A percentile compares a stretch with the other conserved stretches of the same genome.
These are phyloP conservation scores for Odocoileus hemionus DNA, from an alignment of 2,113 vertebrate species.

Conservation along the genomic window DNA sequence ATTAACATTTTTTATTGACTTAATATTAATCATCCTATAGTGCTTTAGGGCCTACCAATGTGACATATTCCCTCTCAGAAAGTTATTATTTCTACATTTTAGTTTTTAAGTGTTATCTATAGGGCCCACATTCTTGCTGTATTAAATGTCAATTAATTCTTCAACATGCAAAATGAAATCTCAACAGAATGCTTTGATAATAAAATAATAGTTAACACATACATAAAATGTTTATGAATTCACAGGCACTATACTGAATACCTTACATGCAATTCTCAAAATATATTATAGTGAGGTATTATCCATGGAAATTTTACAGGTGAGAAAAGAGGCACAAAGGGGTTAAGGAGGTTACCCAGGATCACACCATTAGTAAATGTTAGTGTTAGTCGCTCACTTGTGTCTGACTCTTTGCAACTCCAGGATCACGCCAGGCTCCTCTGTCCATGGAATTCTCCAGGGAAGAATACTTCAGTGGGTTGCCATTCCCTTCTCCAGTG, in stretches of 20 bases:
- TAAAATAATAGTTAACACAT: neutral
- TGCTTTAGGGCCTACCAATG: neutral
- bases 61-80: neutral
- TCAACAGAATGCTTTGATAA: neutral
- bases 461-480: neutral
- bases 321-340: neutral
- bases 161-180: neutral
- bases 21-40: neutral
- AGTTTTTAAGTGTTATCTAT: neutral
- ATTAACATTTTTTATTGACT: neutral
- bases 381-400: neutral
- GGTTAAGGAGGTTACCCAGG: neutral
- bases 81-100: neutral
- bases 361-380: neutral
- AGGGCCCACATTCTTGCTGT: neutral
- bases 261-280: neutral
- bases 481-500: neutral
- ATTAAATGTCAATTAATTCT: neutral
- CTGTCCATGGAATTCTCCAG: neutral
- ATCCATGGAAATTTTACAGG: neutral
- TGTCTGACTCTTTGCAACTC: neutral
- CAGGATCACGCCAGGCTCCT: neutral
- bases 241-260: neutral
- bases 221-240: neutral
- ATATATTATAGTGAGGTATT: neutral